These are phyloP conservation scores for Eupsittula cactorum DNA, from an alignment of 2,113 vertebrate genomes.

Conservation along the genomic window DNA sequence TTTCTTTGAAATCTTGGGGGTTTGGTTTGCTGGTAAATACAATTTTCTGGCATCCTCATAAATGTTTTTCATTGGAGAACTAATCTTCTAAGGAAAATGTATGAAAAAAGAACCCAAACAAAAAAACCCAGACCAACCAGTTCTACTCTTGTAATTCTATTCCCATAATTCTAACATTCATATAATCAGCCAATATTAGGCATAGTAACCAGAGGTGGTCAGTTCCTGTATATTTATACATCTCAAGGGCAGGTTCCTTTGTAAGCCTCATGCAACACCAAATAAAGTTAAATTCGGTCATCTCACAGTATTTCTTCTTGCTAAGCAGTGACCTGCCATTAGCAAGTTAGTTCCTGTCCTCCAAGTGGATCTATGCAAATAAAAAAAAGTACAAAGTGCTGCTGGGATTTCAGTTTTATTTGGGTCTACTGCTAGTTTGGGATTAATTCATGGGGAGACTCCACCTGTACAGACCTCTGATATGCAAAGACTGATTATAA, in stretches of 20 bases:
- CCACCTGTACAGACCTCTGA: slow-evolving; percentile 27
- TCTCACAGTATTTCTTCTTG: neutral
- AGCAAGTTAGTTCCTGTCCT: slow-evolving; percentile 3
- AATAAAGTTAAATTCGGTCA: neutral
- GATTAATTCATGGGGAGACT: slow-evolving; percentile 45
- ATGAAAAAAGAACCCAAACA: neutral
- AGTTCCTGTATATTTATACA: neutral
- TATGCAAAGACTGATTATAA: slow-evolving; percentile 45
- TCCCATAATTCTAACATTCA: neutral
- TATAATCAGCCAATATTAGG: neutral
- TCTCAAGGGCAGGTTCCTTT: neutral
- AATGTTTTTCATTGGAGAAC: neutral
- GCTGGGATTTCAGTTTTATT: slow-evolving; percentile 35
- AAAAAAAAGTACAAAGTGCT: neutral
- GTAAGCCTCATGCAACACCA: neutral
- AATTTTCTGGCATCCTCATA: neutral
- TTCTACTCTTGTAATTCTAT: neutral
- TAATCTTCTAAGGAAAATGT: neutral
- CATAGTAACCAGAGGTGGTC: neutral
- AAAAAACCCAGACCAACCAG: neutral
- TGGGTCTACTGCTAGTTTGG: slow-evolving; percentile 15
- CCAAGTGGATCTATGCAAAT: neutral
- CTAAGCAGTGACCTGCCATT: neutral
- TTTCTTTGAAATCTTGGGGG: neutral
- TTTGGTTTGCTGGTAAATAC: neutral